Percentiles rank a stretch among this genome's conserved stretches.
phyloP scores from a whole-genome alignment of 2,888 invertebrate species.

The Sipha maydis region DNA sequence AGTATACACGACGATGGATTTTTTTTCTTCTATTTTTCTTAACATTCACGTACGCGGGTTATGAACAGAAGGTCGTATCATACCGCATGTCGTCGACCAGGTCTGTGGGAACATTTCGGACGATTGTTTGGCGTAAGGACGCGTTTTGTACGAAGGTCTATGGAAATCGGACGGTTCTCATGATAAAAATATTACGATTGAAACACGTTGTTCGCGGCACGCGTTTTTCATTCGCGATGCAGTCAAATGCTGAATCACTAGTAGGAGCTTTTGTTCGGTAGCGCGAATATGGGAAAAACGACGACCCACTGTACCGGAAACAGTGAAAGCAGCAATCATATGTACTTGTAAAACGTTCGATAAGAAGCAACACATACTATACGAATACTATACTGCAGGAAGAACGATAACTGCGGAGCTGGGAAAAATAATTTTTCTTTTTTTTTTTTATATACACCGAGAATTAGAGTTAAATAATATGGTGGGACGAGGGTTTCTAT shows the following conservation, averaged over 20 bases:
- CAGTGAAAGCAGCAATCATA: not conserved
- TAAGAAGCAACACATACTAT: not conserved
- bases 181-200: slow-evolving; percentile 19
- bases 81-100: not conserved
- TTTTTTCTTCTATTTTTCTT: not conserved
- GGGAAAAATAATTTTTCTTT: too few relatives aligned
- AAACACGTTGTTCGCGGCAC: not conserved
- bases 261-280: slow-evolving; percentile 1
- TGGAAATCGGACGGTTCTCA: slow-evolving; percentile 53
- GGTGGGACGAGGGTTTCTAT: too few relatives aligned
- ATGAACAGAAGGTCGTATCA: slow-evolving; percentile 16
- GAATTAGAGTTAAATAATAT: too few relatives aligned
- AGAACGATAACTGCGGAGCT: too few relatives aligned
- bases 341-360: not conserved
- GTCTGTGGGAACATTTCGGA: slow-evolving; percentile 56
- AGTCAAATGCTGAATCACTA: not conserved
- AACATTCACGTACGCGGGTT: slow-evolving; percentile 18
- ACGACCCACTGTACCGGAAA: not conserved
- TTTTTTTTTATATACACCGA: too few relatives aligned
- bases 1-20: not conserved
- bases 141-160: slow-evolving; percentile 50
- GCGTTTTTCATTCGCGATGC: not conserved
- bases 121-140: slow-evolving; percentile 55
- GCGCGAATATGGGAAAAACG: slow-evolving; percentile 10
- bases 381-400: too few relatives aligned